These are phyloP conservation scores for Magallana nippona DNA, from an alignment of 2,888 invertebrate species.

Conservation along the genomic window DNA sequence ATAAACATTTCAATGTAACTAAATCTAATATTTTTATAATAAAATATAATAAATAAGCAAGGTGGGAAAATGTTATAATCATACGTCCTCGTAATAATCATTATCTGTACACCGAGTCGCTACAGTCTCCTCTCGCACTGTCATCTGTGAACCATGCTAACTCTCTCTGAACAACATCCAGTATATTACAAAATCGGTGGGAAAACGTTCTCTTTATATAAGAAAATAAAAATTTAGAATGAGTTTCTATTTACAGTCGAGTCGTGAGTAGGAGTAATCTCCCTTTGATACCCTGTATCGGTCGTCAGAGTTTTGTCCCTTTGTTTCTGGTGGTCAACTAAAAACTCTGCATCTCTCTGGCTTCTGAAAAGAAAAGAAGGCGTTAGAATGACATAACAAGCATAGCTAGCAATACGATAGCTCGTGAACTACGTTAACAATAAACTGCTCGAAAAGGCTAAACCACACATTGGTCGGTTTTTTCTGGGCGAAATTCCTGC, in stretches of 20 bases:
- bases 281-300: constrained; percentile 22
- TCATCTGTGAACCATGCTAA: neutral
- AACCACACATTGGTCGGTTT: too few relatives aligned
- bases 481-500: too few relatives aligned
- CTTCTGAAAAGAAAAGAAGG: neutral
- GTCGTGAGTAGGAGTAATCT: constrained; percentile 4
- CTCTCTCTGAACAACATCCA: neutral
- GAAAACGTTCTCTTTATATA: constrained; percentile 18
- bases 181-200: constrained; percentile 22
- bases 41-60: constrained; percentile 31
- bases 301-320: constrained; percentile 17
- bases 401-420: neutral
- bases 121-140: neutral
- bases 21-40: constrained; percentile 24
- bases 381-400: neutral
- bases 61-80: neutral
- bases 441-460: too few relatives aligned
- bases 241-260: neutral
- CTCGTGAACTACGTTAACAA: too few relatives aligned
- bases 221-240: constrained; percentile 1
- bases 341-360: neutral
- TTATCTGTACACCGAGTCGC: neutral
- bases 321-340: neutral
- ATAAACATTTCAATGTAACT: constrained; percentile 35
- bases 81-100: neutral